A percentile compares a stretch with the other conserved stretches of the same genome.
These are phyloP conservation scores for Madoqua kirkii DNA, from an alignment of 2,113 vertebrate species.

Conservation along the genomic window DNA sequence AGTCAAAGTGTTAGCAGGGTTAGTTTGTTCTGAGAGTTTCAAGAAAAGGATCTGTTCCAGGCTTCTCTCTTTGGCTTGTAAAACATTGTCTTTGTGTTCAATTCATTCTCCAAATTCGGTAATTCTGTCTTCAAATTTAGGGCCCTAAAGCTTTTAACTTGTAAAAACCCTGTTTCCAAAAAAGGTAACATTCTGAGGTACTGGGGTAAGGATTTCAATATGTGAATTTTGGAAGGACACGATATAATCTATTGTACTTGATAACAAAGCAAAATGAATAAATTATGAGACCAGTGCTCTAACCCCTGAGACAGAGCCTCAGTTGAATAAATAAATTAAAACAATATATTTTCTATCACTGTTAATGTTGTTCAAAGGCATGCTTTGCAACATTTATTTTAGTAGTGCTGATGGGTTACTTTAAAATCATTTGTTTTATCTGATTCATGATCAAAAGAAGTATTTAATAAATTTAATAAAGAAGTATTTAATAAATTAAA, in stretches of 20 bases:
- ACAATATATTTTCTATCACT: background rate
- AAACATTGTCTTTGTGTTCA: background rate
- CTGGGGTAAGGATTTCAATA: background rate
- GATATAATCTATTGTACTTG: background rate
- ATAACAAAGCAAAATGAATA: background rate
- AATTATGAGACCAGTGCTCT: background rate
- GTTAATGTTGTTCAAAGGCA: background rate
- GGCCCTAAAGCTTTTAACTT: background rate
- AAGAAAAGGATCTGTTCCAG: background rate
- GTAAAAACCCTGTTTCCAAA: background rate
- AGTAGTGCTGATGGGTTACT: background rate
- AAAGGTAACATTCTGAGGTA: background rate
- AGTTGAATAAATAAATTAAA: background rate
- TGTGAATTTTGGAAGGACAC: background rate
- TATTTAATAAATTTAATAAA: constrained; percentile 40
- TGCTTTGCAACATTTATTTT: background rate
- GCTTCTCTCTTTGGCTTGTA: background rate
- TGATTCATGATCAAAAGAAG: background rate
- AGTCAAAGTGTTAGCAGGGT: background rate
- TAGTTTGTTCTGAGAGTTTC: background rate
- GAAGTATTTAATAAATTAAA: constrained; percentile 2
- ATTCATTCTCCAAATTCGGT: background rate
- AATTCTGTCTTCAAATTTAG: background rate
- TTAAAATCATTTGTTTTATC: background rate
- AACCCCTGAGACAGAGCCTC: background rate